Percentiles rank a stretch among this genome's conserved stretches.
These are phyloP conservation scores for Merluccius polli DNA, from an alignment of 2,797 vertebrate genomes.

Conservation along the genomic window DNA sequence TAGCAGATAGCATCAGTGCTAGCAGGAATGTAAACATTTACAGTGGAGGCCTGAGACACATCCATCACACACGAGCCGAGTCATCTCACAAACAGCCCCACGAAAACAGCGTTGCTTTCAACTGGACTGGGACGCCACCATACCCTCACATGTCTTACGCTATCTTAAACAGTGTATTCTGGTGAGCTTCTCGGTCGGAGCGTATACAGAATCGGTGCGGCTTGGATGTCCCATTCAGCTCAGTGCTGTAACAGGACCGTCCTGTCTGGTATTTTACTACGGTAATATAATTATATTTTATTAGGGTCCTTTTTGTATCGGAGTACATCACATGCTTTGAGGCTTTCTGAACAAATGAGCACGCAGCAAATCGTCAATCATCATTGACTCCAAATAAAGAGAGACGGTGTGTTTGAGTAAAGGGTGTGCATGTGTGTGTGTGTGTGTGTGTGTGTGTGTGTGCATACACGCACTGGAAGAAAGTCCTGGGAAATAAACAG, in stretches of 20 bases:
- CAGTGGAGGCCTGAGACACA: slow-evolving; percentile 69
- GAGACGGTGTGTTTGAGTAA: slow-evolving; percentile 7
- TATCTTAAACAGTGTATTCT: neutral
- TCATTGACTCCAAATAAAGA: too few relatives aligned
- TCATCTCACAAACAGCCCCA: slow-evolving; percentile 7
- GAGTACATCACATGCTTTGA: too few relatives aligned
- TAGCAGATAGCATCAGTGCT: slow-evolving; percentile 76
- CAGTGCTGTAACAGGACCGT: too few relatives aligned
- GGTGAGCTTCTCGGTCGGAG: neutral
- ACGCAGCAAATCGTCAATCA: too few relatives aligned
- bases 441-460: neutral
- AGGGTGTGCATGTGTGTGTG: neutral
- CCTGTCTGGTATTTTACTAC: too few relatives aligned
- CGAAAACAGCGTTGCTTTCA: neutral
- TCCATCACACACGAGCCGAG: slow-evolving; percentile 61
- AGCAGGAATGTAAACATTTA: slow-evolving; percentile 81
- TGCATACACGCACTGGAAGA: too few relatives aligned
- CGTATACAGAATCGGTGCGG: neutral
- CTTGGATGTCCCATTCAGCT: too few relatives aligned
- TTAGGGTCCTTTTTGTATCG: too few relatives aligned
- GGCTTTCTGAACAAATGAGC: too few relatives aligned
- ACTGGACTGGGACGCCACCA: neutral
- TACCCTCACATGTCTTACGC: neutral
- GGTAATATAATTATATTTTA: too few relatives aligned
- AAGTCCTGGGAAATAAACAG: too few relatives aligned